phyloP scores from a whole-genome alignment of 2,113 vertebrate genomes.

The Agapornis roseicollis region DNA sequence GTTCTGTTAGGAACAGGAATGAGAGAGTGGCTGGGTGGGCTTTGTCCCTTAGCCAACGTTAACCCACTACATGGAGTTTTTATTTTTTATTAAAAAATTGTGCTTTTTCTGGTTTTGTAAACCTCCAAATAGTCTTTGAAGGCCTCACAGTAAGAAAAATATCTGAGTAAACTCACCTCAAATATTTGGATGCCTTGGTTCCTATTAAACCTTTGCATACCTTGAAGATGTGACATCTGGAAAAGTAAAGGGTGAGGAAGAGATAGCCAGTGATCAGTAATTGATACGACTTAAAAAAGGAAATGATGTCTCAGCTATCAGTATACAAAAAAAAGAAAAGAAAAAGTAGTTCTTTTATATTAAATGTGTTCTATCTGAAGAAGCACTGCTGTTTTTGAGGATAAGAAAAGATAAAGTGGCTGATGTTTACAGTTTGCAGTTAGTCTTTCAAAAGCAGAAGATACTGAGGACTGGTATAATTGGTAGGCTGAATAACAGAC shows the following conservation, averaged over 20 bases:
- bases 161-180: not conserved
- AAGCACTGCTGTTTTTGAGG: not conserved
- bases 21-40: not conserved
- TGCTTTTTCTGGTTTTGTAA: not conserved
- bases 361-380: not conserved
- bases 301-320: not conserved
- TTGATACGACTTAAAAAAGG: not conserved
- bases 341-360: not conserved
- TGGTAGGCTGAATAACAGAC: not conserved
- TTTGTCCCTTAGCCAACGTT: not conserved
- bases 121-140: not conserved
- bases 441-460: not conserved
- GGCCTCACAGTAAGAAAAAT: not conserved
- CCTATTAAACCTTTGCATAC: not conserved
- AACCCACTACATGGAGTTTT: not conserved
- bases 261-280: not conserved
- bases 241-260: not conserved
- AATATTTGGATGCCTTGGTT: not conserved
- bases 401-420: not conserved
- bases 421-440: not conserved
- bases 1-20: not conserved
- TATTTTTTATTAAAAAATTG: not conserved
- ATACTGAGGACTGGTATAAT: not conserved
- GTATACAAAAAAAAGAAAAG: not conserved
- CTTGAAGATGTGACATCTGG: not conserved